phyloP scores from a whole-genome alignment of 2,888 invertebrate species.

The Barypeithes pellucidus region DNA sequence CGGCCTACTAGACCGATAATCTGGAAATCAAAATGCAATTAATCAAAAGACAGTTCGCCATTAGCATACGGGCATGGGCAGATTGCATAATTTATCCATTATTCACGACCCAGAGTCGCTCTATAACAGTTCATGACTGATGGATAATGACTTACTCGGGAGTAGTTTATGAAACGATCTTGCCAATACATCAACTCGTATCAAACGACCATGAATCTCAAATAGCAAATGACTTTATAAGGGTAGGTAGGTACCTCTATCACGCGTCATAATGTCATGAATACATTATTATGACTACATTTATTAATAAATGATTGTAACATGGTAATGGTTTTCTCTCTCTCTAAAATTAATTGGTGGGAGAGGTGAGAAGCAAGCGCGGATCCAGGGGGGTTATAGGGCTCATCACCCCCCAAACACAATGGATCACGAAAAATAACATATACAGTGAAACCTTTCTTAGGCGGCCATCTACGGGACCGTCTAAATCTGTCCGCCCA shows the following conservation, averaged over 20 bases:
- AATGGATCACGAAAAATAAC: too few relatives aligned
- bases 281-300: constrained; percentile 30
- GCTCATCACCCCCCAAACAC: too few relatives aligned
- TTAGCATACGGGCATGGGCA: constrained; percentile 65
- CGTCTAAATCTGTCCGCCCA: too few relatives aligned
- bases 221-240: constrained; percentile 53
- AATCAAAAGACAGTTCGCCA: constrained; percentile 66
- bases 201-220: constrained; percentile 53
- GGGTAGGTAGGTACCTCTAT: constrained; percentile 35
- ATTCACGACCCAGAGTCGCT: constrained; percentile 60
- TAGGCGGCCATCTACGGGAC: too few relatives aligned
- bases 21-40: constrained; percentile 69
- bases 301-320: constrained; percentile 42
- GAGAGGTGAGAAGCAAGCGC: too few relatives aligned
- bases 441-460: too few relatives aligned
- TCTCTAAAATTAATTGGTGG: too few relatives aligned
- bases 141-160: constrained; percentile 63
- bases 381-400: too few relatives aligned
- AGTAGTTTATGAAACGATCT: constrained; percentile 55
- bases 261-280: constrained; percentile 44
- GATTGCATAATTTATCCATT: constrained; percentile 68
- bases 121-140: constrained; percentile 62
- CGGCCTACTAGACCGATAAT: constrained; percentile 66
- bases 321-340: not conserved
- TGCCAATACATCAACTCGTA: constrained; percentile 56